Percentiles rank a stretch among this genome's conserved stretches.
Conservation (phyloP, 2,797 vertebrate genomes). For the Cyprinodon diabolis region DNA sequence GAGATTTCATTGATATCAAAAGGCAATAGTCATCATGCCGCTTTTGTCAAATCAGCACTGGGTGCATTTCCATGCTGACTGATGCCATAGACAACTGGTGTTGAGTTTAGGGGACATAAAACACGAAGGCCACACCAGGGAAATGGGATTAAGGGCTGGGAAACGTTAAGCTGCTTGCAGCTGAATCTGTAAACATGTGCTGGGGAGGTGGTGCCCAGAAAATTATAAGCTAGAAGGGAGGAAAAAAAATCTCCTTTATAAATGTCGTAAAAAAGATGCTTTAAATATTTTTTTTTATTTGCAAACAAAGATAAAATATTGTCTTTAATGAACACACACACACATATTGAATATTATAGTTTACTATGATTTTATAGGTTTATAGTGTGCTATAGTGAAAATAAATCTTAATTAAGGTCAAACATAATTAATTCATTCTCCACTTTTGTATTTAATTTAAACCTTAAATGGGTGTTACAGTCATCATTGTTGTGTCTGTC, state of each 20-base stretch:
- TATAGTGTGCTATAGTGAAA: neutral
- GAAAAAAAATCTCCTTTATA: neutral
- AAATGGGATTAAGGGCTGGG: constrained; percentile 17
- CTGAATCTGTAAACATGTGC: constrained; percentile 27
- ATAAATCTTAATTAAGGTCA: no score
- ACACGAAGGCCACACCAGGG: constrained; percentile 16
- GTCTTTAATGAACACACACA: no score
- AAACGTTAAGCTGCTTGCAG: constrained; percentile 19
- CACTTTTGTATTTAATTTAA: neutral
- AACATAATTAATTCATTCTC: no score
- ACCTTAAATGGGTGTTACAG: neutral
- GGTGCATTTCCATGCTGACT: constrained; percentile 40
- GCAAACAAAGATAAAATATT: no score
- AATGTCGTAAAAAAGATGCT: neutral
- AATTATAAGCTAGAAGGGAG: constrained; percentile 4
- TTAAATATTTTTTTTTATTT: neutral
- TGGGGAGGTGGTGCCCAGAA: constrained; percentile 5
- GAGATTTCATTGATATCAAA: constrained; percentile 76
- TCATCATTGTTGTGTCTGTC: neutral
- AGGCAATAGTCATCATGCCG: constrained; percentile 66
- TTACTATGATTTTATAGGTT: neutral
- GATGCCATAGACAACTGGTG: constrained; percentile 69
- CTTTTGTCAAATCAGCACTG: constrained; percentile 68
- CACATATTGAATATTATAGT: neutral
- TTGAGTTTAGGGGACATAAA: constrained; percentile 46